Evolutionary conservation across 2,113 vertebrate genomes (phyloP), one percentile per base, ranked within the genome.

Genomic region (Cathartes aura): DNA sequence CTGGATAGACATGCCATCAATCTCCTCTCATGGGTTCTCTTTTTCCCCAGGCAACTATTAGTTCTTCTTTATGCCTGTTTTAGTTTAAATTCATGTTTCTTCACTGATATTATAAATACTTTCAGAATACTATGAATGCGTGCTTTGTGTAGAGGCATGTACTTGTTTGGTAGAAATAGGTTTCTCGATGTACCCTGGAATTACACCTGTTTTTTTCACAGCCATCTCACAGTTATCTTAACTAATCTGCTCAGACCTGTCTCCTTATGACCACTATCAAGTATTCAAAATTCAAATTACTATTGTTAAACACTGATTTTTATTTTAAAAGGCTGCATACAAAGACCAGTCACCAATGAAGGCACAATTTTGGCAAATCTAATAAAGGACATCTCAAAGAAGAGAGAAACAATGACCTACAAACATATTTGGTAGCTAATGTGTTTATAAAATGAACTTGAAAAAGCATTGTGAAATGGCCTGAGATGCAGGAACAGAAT

Each of bases 41-140:
- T 83, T 76, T 70, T 63, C 76, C 52, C 68, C 52, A 67, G 81
- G 60, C 82, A 68, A 23, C 30, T 79, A 43, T 78, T 74, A 82
- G 23, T 74, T 74, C 42, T 56, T 89, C 64, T 74, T 84, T 79
- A 91, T 75, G 23, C 38, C 84, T 87, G 16, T 75, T 96, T 89
- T 94, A 58, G 59, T 89, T 96, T 91, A 93, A 96, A 89, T 64
- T 89, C 60, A 36, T 67, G 15, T 72, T 93, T 91, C 60, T 74
- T 89, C 38, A 36, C 26, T 9, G 64, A 24, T 96, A 47, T 60
- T 92, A 78, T 63, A 45, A 91, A 75, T 91, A 89, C 12, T 55
- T 93, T 60, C 64, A 93, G 64, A 74, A 64, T 36, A 74, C 29
- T 38, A 27, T 79, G 81, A 87, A 75, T 67, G 63, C 91, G 16